Conservation (phyloP, 2,888 invertebrate genomes). For the Spatulosminthurus flaviceps region DNA sequence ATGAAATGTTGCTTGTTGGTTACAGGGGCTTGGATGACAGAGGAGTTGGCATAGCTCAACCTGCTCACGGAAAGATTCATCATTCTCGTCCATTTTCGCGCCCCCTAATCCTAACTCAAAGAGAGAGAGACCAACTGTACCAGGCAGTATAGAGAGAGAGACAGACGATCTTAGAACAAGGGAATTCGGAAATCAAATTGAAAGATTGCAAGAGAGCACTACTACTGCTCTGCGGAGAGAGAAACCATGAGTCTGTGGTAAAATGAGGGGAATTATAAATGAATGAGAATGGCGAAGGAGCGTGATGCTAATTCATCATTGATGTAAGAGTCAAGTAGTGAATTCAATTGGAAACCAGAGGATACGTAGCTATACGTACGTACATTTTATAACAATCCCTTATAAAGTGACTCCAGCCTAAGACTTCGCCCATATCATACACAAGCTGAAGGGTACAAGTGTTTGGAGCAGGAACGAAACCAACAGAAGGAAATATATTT, state of each 20-base stretch:
- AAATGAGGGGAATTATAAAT: constrained; percentile 44
- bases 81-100: constrained; percentile 29
- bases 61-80: constrained; percentile 31
- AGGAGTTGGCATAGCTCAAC: constrained; percentile 30
- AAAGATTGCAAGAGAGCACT: constrained; percentile 26
- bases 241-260: constrained; percentile 43
- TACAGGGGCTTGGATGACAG: constrained; percentile 31
- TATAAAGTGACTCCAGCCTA: too few species aligned
- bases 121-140: neutral
- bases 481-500: neutral
- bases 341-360: constrained; percentile 43
- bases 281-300: constrained; percentile 43
- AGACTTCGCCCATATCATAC: too few species aligned
- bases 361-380: constrained; percentile 27
- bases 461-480: neutral
- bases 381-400: too few species aligned
- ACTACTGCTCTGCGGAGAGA: neutral
- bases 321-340: constrained; percentile 33
- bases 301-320: constrained; percentile 49
- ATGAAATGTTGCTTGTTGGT: constrained; percentile 41
- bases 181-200: constrained; percentile 33
- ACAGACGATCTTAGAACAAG: neutral
- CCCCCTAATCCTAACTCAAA: neutral
- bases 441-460: neutral
- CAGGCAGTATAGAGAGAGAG: too few species aligned